Base-by-base conservation (phyloP, 2,113 vertebrate species). In the Erinaceus europaeus region DNA sequence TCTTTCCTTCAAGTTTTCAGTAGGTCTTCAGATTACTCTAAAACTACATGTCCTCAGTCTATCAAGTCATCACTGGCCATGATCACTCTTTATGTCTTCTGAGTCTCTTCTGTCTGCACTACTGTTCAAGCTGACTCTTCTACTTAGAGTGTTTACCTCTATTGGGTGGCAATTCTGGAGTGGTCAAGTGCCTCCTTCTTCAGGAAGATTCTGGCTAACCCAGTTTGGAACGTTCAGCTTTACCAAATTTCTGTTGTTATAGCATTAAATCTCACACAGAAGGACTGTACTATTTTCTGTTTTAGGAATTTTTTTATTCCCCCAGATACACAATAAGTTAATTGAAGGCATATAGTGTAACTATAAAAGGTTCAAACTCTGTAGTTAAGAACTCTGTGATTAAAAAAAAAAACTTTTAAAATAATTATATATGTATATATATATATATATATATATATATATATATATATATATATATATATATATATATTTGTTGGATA, bases 281-380 rank as follows among this genome's bases (percentile, higher is more conserved):
- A 59, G n/a, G 29, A 69, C 9, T 79, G 50, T 73, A 46, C 44
- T 64, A 78, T 89, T 83, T 93, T 64, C 65, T 89, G 18, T 42
- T 88, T 77, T 82, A 82, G 55, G 29, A 74, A 78, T 50, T 10
- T 12, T 67, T 85, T 72, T 71, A 23, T 59, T 77, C 25, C 57
- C 59, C 48, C 25, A 76, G 38, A 20, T 76, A 77, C 9, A 48
- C 14, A 6, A 46, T 67, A 59, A 86, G 25, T 71, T 68, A 82
- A 52, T 40, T 36, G 42, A 73, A 15, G 36, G n/a, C 20, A 53
- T 14, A 23, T 42, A 65, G 8, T 65, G 67, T 6, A 61, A 18
- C 38, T 27, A 38, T 34, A 29, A 53, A 75, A 65, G 13, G 7
- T 57, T 59, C n/a, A 27, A 55, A 61, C 23, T 88, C 9, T 42